These are phyloP conservation scores for Thamnophis elegans DNA, from an alignment of 2,797 vertebrate species.

Conservation along the genomic window DNA sequence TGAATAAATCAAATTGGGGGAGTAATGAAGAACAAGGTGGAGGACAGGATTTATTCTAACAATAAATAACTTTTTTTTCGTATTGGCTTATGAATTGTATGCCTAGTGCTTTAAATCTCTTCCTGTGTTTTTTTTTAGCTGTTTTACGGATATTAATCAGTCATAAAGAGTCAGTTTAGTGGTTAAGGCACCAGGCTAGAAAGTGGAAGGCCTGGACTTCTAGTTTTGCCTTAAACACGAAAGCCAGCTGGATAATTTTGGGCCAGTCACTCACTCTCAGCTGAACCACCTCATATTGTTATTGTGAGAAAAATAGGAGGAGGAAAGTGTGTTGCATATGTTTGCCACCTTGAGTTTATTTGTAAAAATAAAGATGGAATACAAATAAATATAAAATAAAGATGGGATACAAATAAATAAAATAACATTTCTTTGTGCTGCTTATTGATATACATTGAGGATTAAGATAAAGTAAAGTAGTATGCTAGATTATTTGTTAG, in stretches of 20 bases:
- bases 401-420: background rate
- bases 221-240: background rate
- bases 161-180: background rate
- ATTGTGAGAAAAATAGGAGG: background rate
- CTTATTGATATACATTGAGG: background rate
- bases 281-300: background rate
- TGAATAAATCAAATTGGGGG: background rate
- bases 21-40: background rate
- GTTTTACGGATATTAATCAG: constrained; percentile 8
- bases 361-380: background rate
- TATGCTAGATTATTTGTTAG: background rate
- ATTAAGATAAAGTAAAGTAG: background rate
- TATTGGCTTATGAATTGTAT: background rate
- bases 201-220: background rate
- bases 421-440: constrained; percentile 3
- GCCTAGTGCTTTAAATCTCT: background rate
- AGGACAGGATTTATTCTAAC: background rate
- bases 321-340: background rate
- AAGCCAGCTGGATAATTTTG: background rate
- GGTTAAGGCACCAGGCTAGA: background rate
- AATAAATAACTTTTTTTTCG: background rate
- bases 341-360: background rate
- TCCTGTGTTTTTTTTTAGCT: background rate
- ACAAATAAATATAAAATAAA: background rate
- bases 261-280: background rate